Conservation (phyloP, 2,888 invertebrate species). For the Piscicola geometra region DNA sequence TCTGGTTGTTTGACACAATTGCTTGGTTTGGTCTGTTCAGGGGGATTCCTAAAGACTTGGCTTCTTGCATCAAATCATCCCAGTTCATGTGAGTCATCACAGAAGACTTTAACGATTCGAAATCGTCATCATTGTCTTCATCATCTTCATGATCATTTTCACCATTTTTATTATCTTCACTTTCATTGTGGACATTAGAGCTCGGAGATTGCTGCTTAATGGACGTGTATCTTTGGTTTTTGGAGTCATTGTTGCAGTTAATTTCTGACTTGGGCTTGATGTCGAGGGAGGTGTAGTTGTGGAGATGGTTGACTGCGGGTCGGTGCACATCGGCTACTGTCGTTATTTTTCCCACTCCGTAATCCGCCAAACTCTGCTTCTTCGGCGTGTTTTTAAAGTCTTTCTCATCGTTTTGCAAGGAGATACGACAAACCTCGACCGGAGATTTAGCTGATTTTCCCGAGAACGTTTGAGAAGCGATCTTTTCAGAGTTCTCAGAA, state of each 20-base stretch:
- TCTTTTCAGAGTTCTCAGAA: background rate
- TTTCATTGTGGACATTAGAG: background rate
- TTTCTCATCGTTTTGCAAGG: conserved; percentile 20
- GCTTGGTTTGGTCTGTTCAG: conserved; percentile 32
- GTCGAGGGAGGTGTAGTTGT: background rate
- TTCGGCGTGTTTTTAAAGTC: background rate
- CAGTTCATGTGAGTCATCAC: conserved; percentile 43
- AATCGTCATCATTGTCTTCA: background rate
- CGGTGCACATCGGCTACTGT: conserved; percentile 33
- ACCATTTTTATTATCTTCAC: background rate
- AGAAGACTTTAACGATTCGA: conserved; percentile 13
- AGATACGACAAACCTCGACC: conserved; percentile 19
- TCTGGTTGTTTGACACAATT: background rate
- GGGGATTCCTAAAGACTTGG: conserved; percentile 41
- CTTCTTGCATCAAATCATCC: conserved; percentile 43
- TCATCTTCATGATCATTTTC: background rate
- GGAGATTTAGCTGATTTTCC: conserved; percentile 17
- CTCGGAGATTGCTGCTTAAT: background rate
- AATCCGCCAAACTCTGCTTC: conserved; percentile 29
- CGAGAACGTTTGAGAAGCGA: background rate
- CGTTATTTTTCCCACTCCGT: conserved; percentile 27
- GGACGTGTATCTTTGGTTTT: background rate
- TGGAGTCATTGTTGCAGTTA: background rate
- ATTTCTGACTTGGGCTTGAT: background rate
- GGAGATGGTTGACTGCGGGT: conserved; percentile 13